Conservation (phyloP, 2,888 invertebrate species). For the Drosophila colorata region DNA sequence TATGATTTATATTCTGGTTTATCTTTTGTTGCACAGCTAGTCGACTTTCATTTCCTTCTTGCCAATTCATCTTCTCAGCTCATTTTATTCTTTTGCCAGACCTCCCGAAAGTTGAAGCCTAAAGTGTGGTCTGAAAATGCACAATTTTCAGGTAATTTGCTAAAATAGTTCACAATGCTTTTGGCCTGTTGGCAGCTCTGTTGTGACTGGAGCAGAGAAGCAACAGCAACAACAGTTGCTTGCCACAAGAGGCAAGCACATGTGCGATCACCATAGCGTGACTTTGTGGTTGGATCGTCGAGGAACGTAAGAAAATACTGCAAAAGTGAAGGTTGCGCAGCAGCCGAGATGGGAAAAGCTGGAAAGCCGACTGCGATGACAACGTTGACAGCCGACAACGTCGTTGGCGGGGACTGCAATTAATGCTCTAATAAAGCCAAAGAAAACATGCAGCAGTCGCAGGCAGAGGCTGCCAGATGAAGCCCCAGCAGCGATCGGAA, state of each 20-base stretch:
- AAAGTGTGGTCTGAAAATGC: constrained; percentile 6
- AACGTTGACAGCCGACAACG: constrained; percentile 53
- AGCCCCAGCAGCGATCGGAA: constrained; percentile 27
- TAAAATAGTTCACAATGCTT: constrained; percentile 39
- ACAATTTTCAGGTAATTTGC: constrained; percentile 36
- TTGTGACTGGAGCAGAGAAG: constrained; percentile 21
- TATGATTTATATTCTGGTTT: background rate
- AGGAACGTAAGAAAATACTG: constrained; percentile 45
- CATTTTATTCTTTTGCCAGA: constrained; percentile 18
- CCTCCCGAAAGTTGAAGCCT: constrained; percentile 7
- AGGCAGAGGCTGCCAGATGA: constrained; percentile 15
- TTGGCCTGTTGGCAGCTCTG: constrained; percentile 23
- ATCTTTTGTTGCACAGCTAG: constrained; percentile 1
- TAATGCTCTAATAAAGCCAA: constrained; percentile 83
- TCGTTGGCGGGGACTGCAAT: constrained; percentile 63
- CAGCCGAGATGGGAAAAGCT: constrained; percentile 58
- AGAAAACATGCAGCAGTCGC: constrained; percentile 62
- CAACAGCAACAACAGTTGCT: constrained; percentile 12
- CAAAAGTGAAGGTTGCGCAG: constrained; percentile 82
- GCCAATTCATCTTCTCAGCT: constrained; percentile 42
- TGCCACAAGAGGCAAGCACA: constrained; percentile 28
- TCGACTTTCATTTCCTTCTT: constrained; percentile 9
- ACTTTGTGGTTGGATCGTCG: constrained; percentile 59
- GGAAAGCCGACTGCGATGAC: constrained; percentile 47
- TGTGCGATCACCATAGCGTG: constrained; percentile 71